Conservation (phyloP, 2,888 invertebrate genomes). For the Schrankia costaestrigalis region DNA sequence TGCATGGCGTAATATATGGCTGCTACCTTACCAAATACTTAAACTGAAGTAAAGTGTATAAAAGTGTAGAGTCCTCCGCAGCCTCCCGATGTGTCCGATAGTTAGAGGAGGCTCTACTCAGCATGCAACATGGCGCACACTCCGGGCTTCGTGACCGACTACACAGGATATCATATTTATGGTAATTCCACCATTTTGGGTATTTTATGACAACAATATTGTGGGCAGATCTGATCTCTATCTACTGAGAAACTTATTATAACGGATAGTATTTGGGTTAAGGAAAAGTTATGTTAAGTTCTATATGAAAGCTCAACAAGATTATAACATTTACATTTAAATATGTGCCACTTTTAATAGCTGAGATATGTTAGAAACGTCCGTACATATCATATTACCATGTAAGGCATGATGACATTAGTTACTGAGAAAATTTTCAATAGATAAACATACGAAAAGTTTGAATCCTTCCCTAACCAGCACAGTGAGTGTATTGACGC, state of each 20-base stretch:
- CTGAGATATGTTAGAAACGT: too few relatives aligned
- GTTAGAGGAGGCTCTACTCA: conserved; percentile 6
- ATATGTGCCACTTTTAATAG: too few relatives aligned
- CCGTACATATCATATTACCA: too few relatives aligned
- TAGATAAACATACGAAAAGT: too few relatives aligned
- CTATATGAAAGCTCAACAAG: too few relatives aligned
- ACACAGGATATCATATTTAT: conserved; percentile 3
- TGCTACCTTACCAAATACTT: conserved; percentile 5
- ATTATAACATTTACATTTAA: too few relatives aligned
- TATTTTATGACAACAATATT: conserved; percentile 8
- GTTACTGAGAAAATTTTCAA: too few relatives aligned
- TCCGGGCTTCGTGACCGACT: conserved; percentile 7
- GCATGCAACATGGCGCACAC: conserved; percentile 4
- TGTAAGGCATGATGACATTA: too few relatives aligned
- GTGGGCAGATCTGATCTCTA: conserved; percentile 12
- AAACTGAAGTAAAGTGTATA: conserved; percentile 7
- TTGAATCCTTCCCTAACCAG: too few relatives aligned
- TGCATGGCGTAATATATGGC: conserved; percentile 5
- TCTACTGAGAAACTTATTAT: background rate
- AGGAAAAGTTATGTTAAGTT: too few relatives aligned
- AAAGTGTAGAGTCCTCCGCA: conserved; percentile 5
- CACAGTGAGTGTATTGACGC: too few relatives aligned
- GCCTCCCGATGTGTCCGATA: conserved; percentile 8
- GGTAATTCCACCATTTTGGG: conserved; percentile 13
- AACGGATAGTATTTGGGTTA: too few relatives aligned